Base-by-base conservation (phyloP, 1,140 invertebrate species). In the Bradysia coprophila region DNA sequence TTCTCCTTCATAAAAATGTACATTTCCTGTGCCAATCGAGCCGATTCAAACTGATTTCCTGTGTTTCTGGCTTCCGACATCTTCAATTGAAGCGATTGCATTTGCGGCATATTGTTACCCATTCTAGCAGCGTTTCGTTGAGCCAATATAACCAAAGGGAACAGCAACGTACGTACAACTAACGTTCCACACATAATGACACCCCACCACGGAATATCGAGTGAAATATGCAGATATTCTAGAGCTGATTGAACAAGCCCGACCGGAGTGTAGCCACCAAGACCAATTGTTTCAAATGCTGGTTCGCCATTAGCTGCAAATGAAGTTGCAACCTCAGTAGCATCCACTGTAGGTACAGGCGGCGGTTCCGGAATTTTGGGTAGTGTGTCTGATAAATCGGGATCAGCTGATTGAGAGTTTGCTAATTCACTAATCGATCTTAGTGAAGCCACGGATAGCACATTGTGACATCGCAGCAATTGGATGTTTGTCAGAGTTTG, bases 121-220 rank as follows among this genome's bases (percentile, higher is more conserved):
- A 94, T 77, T 47, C 70, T 69, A 6, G 78, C 78, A 3, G 73
- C 65, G 64, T 87, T 85, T 48, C 69, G 73, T 62, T 91, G 88
- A 4, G 78, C 61, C 40, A 73, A 59, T 38, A 95, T 72, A 1
- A 92, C 76, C 19, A 95, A 46, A 0, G 92, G 91, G 51, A 95
- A 89, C 52, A 93, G 64, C 0, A 73, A 42, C 1, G 74, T 47
- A 55, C 89, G 72, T 2, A 91, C 65, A 42, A 73, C 54, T 1
- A 83, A 15, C 4, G 90, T 93, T n/a, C 74, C 87, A 41, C 79
- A 55, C 4, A 75, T 63, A 53, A 97, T 95, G 11, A 81, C 58
- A 18, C 59, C 72, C 87, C 90, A 95, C 92, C 92, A 97, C 2
- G 92, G 91, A 13, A 95, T 38, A 50, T 76, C 78, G 13, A 67